Evolutionary conservation across 2,113 vertebrate genomes (phyloP).

Genomic region (Condylura cristata): DNA sequence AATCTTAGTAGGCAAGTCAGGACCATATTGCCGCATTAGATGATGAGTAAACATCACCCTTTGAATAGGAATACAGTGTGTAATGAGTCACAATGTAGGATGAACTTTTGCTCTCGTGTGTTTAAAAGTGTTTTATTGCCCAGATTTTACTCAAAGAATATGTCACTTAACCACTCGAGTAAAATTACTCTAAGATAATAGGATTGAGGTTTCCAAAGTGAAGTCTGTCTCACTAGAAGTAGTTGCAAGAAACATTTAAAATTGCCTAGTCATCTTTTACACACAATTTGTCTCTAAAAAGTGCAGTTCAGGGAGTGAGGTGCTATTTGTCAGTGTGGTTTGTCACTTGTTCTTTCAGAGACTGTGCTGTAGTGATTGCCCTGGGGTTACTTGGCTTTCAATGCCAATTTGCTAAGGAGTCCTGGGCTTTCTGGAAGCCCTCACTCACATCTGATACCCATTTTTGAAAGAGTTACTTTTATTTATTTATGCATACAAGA

Average conservation of each 20-base stretch:
- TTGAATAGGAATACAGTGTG: background rate
- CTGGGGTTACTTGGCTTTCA: background rate
- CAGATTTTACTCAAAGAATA: background rate
- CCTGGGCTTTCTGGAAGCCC: background rate
- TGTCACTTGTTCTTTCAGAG: background rate
- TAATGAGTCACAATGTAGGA: background rate
- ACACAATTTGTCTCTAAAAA: background rate
- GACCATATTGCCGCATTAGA: constrained; percentile 11
- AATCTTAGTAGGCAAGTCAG: background rate
- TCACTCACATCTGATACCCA: background rate
- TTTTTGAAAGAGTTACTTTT: too few relatives aligned
- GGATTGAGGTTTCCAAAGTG: background rate
- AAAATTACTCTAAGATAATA: background rate
- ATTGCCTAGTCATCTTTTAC: background rate
- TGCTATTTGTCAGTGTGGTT: background rate
- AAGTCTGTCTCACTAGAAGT: background rate
- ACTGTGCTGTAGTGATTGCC: background rate
- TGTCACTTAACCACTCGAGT: background rate
- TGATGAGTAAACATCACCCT: background rate
- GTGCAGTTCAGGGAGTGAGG: background rate
- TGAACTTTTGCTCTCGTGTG: constrained; percentile 9
- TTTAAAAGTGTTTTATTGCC: background rate
- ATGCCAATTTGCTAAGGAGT: background rate
- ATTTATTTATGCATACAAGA: too few relatives aligned
- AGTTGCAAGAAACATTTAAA: background rate